These are phyloP conservation scores for Phenganax subtilis DNA, from an alignment of 92 coral and sea anemone species.

Conservation along the genomic window DNA sequence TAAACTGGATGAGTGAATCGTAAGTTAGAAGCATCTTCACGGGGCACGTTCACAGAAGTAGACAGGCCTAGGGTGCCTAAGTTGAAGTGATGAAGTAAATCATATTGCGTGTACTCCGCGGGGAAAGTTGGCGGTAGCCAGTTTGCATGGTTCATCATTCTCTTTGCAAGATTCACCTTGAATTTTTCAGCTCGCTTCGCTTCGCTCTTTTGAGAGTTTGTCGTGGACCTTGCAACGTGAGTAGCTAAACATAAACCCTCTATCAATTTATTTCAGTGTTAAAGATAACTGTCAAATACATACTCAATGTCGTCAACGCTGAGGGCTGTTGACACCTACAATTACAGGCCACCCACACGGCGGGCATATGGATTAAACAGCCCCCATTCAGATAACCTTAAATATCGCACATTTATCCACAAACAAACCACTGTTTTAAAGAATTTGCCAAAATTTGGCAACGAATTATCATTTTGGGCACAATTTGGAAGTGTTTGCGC, in stretches of 20 bases:
- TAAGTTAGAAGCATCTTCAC: not conserved
- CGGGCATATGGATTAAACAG: constrained; percentile 27
- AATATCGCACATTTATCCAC: constrained; percentile 8
- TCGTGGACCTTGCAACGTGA: not conserved
- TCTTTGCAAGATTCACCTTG: not conserved
- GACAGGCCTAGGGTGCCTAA: not conserved
- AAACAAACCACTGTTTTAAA: not conserved
- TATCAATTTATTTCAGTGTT: constrained; percentile 36
- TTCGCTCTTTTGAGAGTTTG: not conserved
- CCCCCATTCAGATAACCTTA: constrained; percentile 29
- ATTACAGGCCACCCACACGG: constrained; percentile 44
- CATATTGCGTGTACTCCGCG: constrained; percentile 30
- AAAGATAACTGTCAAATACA: constrained; percentile 37
- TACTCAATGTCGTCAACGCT: constrained; percentile 32
- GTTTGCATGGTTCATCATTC: constrained; percentile 28
- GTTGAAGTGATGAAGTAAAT: constrained; percentile 3
- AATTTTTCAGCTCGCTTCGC: not conserved
- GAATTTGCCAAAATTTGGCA: not conserved
- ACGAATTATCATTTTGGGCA: not conserved
- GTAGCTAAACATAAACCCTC: constrained; percentile 7
- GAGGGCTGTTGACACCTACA: constrained; percentile 38
- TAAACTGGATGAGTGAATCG: not conserved
- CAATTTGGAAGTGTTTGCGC: not conserved
- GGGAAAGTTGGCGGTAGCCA: constrained; percentile 21
- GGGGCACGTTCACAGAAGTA: not conserved